A percentile compares a stretch with the other conserved stretches of the same genome.
These are phyloP conservation scores for Tetanocera ferruginea DNA, from an alignment of 2,888 invertebrate species.

Conservation along the genomic window DNA sequence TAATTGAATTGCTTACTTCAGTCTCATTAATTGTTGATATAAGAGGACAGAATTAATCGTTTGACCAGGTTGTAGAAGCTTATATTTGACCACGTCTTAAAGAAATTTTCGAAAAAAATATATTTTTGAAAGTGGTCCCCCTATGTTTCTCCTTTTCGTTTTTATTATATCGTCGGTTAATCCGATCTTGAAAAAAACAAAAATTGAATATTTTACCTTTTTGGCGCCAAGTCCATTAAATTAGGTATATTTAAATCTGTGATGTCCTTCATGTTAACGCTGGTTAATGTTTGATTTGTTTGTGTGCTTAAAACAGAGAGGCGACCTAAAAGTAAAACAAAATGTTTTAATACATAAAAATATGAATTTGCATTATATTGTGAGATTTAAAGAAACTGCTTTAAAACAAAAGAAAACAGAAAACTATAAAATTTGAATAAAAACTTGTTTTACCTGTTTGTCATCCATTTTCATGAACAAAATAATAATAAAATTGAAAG, in stretches of 20 bases:
- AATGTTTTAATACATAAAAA: not conserved
- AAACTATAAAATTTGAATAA: not conserved
- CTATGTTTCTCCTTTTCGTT: too few relatives aligned
- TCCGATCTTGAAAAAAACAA: too few relatives aligned
- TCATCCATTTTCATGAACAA: slow-evolving; percentile 20
- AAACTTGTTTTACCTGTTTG: slow-evolving; percentile 6
- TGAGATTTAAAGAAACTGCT: not conserved
- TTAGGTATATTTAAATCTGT: slow-evolving; percentile 65
- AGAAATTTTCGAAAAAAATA: too few relatives aligned
- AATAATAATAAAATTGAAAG: not conserved
- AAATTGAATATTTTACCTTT: slow-evolving; percentile 55
- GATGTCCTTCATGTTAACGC: slow-evolving; percentile 66
- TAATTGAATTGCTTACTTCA: too few relatives aligned
- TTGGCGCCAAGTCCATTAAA: slow-evolving; percentile 63
- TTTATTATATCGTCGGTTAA: too few relatives aligned
- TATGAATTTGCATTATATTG: not conserved
- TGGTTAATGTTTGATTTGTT: slow-evolving; percentile 66
- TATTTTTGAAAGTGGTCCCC: too few relatives aligned
- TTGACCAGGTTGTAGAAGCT: too few relatives aligned
- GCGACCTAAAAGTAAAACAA: slow-evolving; percentile 58
- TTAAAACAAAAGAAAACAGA: not conserved
- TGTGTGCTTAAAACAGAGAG: slow-evolving; percentile 69
- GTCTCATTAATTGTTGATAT: too few relatives aligned
- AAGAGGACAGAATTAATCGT: too few relatives aligned
- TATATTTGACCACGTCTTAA: too few relatives aligned